A percentile compares a stretch with the other conserved stretches of the same genome.
These are phyloP conservation scores for Chrysolina americana DNA, from an alignment of 2,888 invertebrate genomes.

Conservation along the genomic window DNA sequence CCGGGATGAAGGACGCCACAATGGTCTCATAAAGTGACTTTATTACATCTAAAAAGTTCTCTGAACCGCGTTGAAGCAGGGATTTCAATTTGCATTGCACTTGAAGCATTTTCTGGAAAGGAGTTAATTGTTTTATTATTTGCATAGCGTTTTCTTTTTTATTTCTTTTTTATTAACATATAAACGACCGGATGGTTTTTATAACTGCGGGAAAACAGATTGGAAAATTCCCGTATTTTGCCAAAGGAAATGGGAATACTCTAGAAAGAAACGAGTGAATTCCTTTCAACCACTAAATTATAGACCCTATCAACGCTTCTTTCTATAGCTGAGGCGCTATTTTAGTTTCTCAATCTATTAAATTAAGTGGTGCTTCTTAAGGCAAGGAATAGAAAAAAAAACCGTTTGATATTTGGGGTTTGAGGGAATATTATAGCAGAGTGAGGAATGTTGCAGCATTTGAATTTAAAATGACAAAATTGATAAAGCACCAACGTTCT, in stretches of 20 bases:
- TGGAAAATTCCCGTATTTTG: neutral
- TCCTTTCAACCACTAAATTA: no score
- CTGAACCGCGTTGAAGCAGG: neutral
- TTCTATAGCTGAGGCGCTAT: no score
- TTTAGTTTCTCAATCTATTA: no score
- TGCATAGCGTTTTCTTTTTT: neutral
- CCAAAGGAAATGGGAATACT: neutral
- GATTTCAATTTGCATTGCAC: neutral
- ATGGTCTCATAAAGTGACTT: constrained; percentile 13
- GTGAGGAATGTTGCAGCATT: no score
- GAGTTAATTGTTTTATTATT: constrained; percentile 20
- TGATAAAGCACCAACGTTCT: no score
- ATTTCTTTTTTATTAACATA: constrained; percentile 12
- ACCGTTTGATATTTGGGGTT: no score
- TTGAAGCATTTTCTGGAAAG: neutral
- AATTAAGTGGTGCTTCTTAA: no score
- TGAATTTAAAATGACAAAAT: no score
- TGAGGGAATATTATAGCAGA: no score
- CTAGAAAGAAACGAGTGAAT: no score
- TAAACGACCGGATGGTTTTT: neutral
- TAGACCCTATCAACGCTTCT: no score
- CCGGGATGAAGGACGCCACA: neutral
- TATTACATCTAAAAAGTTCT: constrained; percentile 1
- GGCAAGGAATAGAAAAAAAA: no score
- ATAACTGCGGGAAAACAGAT: neutral